A percentile compares a stretch with the other conserved stretches of the same genome.
phyloP scores from a whole-genome alignment of 2,888 invertebrate genomes.

The Drosophila paracracens region DNA sequence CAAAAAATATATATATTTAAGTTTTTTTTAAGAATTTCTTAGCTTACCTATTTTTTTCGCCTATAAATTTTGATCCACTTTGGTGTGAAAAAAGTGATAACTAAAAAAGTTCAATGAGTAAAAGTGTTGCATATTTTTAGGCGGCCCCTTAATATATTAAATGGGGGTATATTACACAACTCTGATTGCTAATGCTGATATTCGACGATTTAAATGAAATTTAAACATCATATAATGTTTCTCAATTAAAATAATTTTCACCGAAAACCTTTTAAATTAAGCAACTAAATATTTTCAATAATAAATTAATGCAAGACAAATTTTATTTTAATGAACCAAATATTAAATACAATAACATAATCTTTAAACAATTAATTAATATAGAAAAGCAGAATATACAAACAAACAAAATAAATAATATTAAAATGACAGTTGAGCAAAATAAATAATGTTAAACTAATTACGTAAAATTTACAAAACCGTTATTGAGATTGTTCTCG shows the following conservation, averaged over 20 bases:
- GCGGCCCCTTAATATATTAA: background rate
- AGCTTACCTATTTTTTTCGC: no score
- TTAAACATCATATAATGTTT: background rate
- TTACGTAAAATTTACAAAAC: background rate
- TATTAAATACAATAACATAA: background rate
- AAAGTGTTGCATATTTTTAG: slow-evolving; percentile 13
- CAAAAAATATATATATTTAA: no score
- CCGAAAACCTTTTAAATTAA: background rate
- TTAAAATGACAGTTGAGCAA: background rate
- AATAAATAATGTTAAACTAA: background rate
- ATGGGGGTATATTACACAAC: background rate
- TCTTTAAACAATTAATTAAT: background rate
- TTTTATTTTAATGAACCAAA: background rate
- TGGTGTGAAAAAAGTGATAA: background rate
- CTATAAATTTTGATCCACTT: background rate
- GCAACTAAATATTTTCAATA: background rate
- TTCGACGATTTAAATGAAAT: background rate
- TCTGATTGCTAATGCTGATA: background rate
- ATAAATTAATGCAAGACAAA: background rate
- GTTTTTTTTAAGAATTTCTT: background rate
- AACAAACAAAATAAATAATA: background rate
- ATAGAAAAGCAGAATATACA: background rate
- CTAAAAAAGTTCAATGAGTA: background rate
- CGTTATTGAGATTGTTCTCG: slow-evolving; percentile 21
- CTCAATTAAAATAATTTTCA: background rate